A percentile compares a stretch with the other conserved stretches of the same genome.
These are phyloP conservation scores for Philotrypesis tridentata DNA, from an alignment of 1,140 invertebrate genomes.

Conservation along the genomic window DNA sequence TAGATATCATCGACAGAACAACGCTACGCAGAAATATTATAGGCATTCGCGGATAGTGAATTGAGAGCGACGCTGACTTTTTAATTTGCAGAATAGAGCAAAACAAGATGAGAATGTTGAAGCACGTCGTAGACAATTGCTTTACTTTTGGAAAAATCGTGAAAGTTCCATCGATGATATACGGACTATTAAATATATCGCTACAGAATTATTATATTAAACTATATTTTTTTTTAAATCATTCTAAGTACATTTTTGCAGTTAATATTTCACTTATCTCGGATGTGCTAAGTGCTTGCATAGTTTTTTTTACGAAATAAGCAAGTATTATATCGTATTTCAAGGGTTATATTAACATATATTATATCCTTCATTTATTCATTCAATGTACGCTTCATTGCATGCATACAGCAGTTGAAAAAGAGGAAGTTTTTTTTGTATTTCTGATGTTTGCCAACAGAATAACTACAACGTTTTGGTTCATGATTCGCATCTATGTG, in stretches of 20 bases:
- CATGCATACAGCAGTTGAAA: too few species aligned
- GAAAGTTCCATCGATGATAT: slow-evolving; percentile 38
- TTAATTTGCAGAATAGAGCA: slow-evolving; percentile 1
- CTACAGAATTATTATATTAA: slow-evolving; percentile 37
- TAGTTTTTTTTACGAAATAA: not conserved
- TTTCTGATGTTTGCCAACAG: slow-evolving; percentile 28
- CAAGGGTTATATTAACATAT: slow-evolving; percentile 10
- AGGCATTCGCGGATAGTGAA: not conserved
- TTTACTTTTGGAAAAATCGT: slow-evolving; percentile 14
- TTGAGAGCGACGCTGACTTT: too few species aligned
- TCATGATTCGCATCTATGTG: slow-evolving; percentile 10
- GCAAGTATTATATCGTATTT: slow-evolving; percentile 8
- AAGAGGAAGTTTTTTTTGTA: slow-evolving; percentile 20
- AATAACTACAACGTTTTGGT: slow-evolving; percentile 10
- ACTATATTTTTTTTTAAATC: slow-evolving; percentile 30
- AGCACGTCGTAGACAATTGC: slow-evolving; percentile 23
- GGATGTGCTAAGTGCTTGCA: not conserved
- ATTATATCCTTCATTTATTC: slow-evolving; percentile 33
- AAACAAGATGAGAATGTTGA: not conserved
- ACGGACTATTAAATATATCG: slow-evolving; percentile 29
- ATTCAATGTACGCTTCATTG: not conserved
- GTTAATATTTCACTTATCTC: slow-evolving; percentile 24
- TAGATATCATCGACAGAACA: slow-evolving; percentile 41
- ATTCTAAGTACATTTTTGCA: slow-evolving; percentile 46
- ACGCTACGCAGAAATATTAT: not conserved